Conservation (phyloP, 2,888 invertebrate species). For the Pandemis corylana region DNA sequence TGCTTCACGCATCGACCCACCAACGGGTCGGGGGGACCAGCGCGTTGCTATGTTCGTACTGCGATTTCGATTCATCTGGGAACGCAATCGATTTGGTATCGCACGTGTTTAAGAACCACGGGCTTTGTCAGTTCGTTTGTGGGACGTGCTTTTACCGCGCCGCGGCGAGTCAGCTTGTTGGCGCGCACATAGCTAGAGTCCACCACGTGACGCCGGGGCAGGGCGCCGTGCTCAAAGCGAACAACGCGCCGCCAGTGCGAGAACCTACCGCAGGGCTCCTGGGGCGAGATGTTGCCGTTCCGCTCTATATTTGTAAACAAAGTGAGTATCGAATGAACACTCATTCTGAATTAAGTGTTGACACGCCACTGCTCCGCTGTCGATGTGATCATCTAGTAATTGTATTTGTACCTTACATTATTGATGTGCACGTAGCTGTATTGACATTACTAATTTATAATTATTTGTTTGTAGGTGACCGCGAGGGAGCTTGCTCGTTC, state of each 20-base stretch:
- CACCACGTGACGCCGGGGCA: slow-evolving; percentile 55
- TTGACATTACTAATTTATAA: slow-evolving; percentile 13
- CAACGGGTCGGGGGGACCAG: slow-evolving; percentile 67
- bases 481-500: slow-evolving; percentile 60
- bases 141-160: slow-evolving; percentile 88
- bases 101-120: slow-evolving; percentile 87
- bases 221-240: slow-evolving; percentile 53
- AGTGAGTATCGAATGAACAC: slow-evolving; percentile 51
- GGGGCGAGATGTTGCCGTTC: slow-evolving; percentile 67
- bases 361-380: background rate
- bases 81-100: slow-evolving; percentile 74
- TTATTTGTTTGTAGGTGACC: slow-evolving; percentile 46
- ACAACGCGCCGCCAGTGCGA: slow-evolving; percentile 47
- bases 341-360: slow-evolving; percentile 13
- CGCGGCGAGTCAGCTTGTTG: slow-evolving; percentile 84
- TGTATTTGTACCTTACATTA: background rate
- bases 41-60: slow-evolving; percentile 85
- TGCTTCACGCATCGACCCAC: slow-evolving; percentile 72
- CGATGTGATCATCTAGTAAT: slow-evolving; percentile 4
- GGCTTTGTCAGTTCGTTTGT: slow-evolving; percentile 86
- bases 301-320: slow-evolving; percentile 64
- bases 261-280: slow-evolving; percentile 52
- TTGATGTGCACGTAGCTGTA: slow-evolving; percentile 3
- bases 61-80: slow-evolving; percentile 71
- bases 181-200: slow-evolving; percentile 81